Percentiles rank a stretch among this genome's conserved stretches.
Evolutionary conservation across 2,888 invertebrate genomes (phyloP).

Genomic region (Exocentrus adspersus): DNA sequence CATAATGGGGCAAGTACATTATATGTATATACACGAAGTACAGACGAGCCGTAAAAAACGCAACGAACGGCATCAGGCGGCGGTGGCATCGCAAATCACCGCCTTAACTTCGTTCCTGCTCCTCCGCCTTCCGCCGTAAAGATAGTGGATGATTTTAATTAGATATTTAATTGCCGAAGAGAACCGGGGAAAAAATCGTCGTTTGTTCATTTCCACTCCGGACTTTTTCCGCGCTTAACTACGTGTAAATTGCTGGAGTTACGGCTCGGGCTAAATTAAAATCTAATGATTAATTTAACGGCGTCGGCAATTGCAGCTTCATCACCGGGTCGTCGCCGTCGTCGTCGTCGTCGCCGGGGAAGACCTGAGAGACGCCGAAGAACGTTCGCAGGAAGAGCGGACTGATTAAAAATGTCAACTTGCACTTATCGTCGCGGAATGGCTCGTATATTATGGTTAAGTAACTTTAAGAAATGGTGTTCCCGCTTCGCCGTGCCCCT

Average conservation of each 20-base stretch:
- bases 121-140: slow-evolving; percentile 37
- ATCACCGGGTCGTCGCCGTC: slow-evolving; percentile 44
- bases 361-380: slow-evolving; percentile 27
- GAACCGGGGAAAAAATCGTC: slow-evolving; percentile 52
- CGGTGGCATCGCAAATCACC: slow-evolving; percentile 6
- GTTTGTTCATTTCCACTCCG: slow-evolving; percentile 54
- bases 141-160: slow-evolving; percentile 59
- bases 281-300: slow-evolving; percentile 62
- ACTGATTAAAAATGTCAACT: slow-evolving; percentile 51
- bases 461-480: slow-evolving; percentile 34
- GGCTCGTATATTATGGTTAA: slow-evolving; percentile 42
- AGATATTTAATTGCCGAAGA: slow-evolving; percentile 59
- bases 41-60: too few species aligned
- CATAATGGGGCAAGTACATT: too few species aligned
- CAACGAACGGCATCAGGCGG: background rate
- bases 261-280: slow-evolving; percentile 60
- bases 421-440: slow-evolving; percentile 43
- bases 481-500: background rate
- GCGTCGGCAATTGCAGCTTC: slow-evolving; percentile 59
- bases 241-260: slow-evolving; percentile 60
- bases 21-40: too few species aligned
- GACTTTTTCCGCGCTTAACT: slow-evolving; percentile 55
- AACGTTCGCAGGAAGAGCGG: slow-evolving; percentile 39
- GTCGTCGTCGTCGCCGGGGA: too few species aligned
- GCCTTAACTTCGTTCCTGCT: background rate